Conservation (phyloP, 2,113 vertebrate species). For the Nipponia nippon region DNA sequence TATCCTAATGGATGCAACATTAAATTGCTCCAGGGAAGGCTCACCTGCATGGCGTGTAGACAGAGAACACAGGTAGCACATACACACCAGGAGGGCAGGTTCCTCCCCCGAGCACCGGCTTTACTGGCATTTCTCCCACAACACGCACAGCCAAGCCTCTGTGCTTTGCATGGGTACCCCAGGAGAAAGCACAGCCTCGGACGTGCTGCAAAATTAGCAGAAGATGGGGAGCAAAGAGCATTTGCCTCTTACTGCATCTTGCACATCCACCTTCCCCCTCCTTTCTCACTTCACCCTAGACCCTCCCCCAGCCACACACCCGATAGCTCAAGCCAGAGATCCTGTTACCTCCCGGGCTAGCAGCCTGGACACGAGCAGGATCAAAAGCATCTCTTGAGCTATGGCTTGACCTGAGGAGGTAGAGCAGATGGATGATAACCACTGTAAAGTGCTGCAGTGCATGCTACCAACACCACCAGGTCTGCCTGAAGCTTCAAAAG, state of each 20-base stretch:
- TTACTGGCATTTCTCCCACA: neutral
- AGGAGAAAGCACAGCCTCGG: neutral
- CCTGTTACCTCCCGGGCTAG: rapidly evolving
- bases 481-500: neutral
- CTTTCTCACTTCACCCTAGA: neutral
- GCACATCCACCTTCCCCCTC: rapidly evolving
- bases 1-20: rapidly evolving
- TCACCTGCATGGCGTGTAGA: rapidly evolving
- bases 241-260: neutral
- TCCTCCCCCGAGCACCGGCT: neutral
- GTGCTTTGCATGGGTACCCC: neutral
- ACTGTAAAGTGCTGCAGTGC: neutral
- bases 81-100: rapidly evolving
- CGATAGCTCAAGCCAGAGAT: rapidly evolving
- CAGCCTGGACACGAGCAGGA: rapidly evolving
- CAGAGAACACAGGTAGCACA: neutral
- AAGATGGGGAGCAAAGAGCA: neutral
- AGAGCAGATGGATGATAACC: neutral
- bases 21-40: too few relatives aligned
- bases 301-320: rapidly evolving
- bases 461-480: too few relatives aligned
- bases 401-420: neutral
- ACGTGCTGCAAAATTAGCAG: rapidly evolving
- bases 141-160: neutral
- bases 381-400: neutral